Base-by-base conservation (phyloP, 1,140 invertebrate genomes). In the Thereuonema tuberculata region DNA sequence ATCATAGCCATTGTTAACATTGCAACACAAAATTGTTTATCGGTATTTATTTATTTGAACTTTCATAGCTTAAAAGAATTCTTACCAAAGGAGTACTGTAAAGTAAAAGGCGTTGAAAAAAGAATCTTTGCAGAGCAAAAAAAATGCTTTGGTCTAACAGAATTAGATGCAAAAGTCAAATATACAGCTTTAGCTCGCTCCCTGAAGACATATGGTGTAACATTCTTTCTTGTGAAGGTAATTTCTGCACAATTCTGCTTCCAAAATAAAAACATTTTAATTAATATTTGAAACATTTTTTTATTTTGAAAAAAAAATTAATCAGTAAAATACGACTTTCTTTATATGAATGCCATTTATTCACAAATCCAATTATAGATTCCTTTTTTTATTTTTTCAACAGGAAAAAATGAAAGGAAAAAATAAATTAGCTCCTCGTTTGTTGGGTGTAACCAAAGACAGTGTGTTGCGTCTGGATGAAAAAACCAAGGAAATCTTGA, bases 161-260 rank as follows among this genome's bases (percentile, higher is more conserved):
- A 99, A 74, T 75, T 98, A 29, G 95, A 98, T 66, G 86, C 94
- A 2, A 99, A 99, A 77, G 93, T 97, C 27, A 77, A 91, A 26
- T 99, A 99, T 76, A 97, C 94, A 25, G 93, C 95, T 74, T 86
- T 86, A 25, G 96, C 94, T 1, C 78, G 96, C 56, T 89, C 90
- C 25, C 76, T 99, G 64, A 91, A 87, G 67, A 99, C 97, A 0
- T 99, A 99, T 73, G 97, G 97, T 2, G 95, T 99, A 1, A 97
- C 96, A 0, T 99, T 99, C 80, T 99, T 98, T 77, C 76, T 99
- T n/a, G 96, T 99, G 12, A 98, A 99, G 75, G 86, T 84, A 72
- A 70, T 1, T n/a, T n/a, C n/a, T n/a, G n/a, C n/a, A n/a, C n/a
- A n/a, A 21, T 15, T n/a, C n/a, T n/a, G n/a, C n/a, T n/a, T n/a